A percentile compares a stretch with the other conserved stretches of the same genome.
phyloP scores from a whole-genome alignment of 2,888 invertebrate genomes.

The Chouioia cunea region DNA sequence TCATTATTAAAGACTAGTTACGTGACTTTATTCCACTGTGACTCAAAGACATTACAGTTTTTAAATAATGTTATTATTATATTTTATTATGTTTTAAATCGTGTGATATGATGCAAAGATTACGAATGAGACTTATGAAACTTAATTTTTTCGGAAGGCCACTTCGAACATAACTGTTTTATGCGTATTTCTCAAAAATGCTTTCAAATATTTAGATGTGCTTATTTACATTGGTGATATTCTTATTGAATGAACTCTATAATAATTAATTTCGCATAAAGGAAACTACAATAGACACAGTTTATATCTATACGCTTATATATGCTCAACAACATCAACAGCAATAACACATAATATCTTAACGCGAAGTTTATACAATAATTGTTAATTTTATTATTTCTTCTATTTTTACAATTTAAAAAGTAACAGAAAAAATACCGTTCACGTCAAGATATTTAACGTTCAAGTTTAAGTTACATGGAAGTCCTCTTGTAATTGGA shows the following conservation, averaged over 20 bases:
- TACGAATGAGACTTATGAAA: background rate
- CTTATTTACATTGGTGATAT: constrained; percentile 27
- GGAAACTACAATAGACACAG: constrained; percentile 47
- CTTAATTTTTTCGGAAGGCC: constrained; percentile 34
- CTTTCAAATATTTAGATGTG: constrained; percentile 1
- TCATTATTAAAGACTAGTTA: constrained; percentile 12
- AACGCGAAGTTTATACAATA: constrained; percentile 56
- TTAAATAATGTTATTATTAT: constrained; percentile 4
- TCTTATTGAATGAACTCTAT: constrained; percentile 27
- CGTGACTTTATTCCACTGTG: constrained; percentile 4
- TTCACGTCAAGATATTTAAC: constrained; percentile 22
- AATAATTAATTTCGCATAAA: constrained; percentile 44
- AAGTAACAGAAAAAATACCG: constrained; percentile 38
- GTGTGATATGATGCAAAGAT: too few species aligned
- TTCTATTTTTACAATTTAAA: constrained; percentile 33
- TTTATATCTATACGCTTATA: constrained; percentile 51
- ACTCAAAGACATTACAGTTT: constrained; percentile 14
- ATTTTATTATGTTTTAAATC: background rate
- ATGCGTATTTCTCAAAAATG: constrained; percentile 30
- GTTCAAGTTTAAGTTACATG: constrained; percentile 29
- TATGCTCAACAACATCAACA: constrained; percentile 67
- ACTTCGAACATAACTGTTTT: constrained; percentile 35
- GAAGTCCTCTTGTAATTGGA: constrained; percentile 42
- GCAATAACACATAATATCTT: constrained; percentile 67
- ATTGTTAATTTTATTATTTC: constrained; percentile 14